Evolutionary conservation across 2,113 vertebrate species (phyloP).

Genomic region (Suricata suricatta): DNA sequence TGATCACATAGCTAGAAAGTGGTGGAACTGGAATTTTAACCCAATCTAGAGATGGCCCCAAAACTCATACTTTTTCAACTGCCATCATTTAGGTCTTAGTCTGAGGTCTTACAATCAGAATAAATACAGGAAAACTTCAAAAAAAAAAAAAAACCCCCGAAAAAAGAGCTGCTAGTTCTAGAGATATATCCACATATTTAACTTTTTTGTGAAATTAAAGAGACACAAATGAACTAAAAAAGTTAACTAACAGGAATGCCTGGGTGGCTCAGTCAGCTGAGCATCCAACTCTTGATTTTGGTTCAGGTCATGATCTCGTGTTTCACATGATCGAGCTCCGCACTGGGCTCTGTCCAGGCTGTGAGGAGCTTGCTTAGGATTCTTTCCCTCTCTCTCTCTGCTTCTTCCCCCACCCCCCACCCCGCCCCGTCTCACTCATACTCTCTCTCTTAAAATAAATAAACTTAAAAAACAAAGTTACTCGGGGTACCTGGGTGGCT

Average conservation of each 20-base stretch:
- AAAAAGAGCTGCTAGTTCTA: not conserved
- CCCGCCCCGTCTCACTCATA: too few species aligned
- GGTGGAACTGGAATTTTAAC: not conserved
- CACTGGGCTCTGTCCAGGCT: too few species aligned
- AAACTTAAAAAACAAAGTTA: too few species aligned
- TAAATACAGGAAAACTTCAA: not conserved
- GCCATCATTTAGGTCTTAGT: not conserved
- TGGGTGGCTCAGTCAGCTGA: too few species aligned
- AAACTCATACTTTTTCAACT: not conserved
- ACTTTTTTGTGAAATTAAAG: not conserved
- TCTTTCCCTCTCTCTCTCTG: too few species aligned
- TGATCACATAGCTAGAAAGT: not conserved
- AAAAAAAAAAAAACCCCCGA: not conserved
- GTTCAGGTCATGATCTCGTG: too few species aligned
- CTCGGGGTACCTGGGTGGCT: too few species aligned
- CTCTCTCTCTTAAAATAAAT: too few species aligned
- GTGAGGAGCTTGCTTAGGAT: too few species aligned
- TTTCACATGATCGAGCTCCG: too few species aligned
- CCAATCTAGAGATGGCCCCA: not conserved
- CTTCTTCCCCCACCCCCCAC: too few species aligned
- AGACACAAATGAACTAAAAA: not conserved
- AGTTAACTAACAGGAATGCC: not conserved
- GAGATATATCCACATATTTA: not conserved
- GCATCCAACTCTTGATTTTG: too few species aligned
- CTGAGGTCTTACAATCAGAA: not conserved